These are phyloP conservation scores for Drepana falcataria DNA, from an alignment of 2,888 invertebrate species.

Conservation along the genomic window DNA sequence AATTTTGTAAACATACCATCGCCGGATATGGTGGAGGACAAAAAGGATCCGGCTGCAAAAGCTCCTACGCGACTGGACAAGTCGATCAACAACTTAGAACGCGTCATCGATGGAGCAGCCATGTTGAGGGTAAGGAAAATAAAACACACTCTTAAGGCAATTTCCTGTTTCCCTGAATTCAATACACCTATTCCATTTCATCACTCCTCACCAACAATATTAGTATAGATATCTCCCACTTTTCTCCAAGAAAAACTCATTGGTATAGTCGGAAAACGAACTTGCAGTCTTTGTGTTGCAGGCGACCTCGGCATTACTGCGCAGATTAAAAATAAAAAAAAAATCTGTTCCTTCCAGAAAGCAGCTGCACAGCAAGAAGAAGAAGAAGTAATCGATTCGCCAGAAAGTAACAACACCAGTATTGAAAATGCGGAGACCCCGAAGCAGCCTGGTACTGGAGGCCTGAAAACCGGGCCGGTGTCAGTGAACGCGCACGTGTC, in stretches of 20 bases:
- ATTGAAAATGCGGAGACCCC: slow-evolving; percentile 27
- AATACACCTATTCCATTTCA: too few relatives aligned
- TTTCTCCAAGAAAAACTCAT: too few relatives aligned
- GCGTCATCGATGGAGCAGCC: slow-evolving; percentile 55
- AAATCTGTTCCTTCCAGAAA: slow-evolving; percentile 34
- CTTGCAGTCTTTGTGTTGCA: too few relatives aligned
- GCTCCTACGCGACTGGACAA: slow-evolving; percentile 38
- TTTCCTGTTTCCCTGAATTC: too few relatives aligned
- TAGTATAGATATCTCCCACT: too few relatives aligned
- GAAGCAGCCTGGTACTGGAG: not conserved
- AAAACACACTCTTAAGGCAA: too few relatives aligned
- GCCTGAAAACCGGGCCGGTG: not conserved
- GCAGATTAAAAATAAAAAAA: not conserved
- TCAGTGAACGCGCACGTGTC: slow-evolving; percentile 57
- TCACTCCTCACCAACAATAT: too few relatives aligned
- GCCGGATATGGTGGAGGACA: not conserved
- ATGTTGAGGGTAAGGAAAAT: slow-evolving; percentile 42
- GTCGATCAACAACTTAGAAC: slow-evolving; percentile 46
- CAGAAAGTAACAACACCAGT: slow-evolving; percentile 31
- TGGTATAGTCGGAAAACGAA: too few relatives aligned
- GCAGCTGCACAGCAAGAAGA: slow-evolving; percentile 31
- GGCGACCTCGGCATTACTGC: too few relatives aligned
- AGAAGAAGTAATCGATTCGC: slow-evolving; percentile 19
- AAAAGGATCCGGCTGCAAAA: slow-evolving; percentile 1
- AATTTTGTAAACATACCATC: not conserved